phyloP scores from a whole-genome alignment of 2,888 invertebrate species.

The Itoplectis maculator region DNA sequence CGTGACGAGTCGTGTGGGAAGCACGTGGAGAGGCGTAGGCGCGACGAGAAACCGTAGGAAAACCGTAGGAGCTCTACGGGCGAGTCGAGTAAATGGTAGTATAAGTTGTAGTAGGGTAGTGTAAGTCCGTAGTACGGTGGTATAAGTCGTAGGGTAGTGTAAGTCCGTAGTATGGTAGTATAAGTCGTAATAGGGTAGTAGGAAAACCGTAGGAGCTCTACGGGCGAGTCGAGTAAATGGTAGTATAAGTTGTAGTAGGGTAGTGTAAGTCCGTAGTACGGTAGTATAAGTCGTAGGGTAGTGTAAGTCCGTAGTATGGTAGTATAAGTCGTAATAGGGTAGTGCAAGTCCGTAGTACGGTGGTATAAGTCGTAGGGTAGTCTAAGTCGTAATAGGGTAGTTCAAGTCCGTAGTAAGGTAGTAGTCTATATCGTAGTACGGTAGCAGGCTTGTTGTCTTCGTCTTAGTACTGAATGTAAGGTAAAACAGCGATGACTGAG shows the following conservation, averaged over 20 bases:
- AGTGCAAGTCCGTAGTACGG: neutral
- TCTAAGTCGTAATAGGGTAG: neutral
- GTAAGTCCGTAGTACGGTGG: neutral
- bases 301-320: no score
- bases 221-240: neutral
- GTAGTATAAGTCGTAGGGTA: neutral
- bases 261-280: neutral
- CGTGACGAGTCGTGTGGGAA: constrained; percentile 1
- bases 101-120: neutral
- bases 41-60: constrained; percentile 3
- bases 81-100: neutral
- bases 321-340: no score
- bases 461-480: no score
- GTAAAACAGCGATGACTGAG: constrained; percentile 15
- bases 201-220: neutral
- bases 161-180: no score
- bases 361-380: neutral
- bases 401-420: no score
- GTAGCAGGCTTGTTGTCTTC: no score
- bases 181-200: no score
- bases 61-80: neutral
- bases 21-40: constrained; percentile 16
- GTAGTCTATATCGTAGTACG: no score
- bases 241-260: neutral
- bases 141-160: neutral